Evolutionary conservation across 2,797 vertebrate genomes (phyloP), one percentile per base, ranked within the genome.

Genomic region (Pantherophis vulpinus): DNA sequence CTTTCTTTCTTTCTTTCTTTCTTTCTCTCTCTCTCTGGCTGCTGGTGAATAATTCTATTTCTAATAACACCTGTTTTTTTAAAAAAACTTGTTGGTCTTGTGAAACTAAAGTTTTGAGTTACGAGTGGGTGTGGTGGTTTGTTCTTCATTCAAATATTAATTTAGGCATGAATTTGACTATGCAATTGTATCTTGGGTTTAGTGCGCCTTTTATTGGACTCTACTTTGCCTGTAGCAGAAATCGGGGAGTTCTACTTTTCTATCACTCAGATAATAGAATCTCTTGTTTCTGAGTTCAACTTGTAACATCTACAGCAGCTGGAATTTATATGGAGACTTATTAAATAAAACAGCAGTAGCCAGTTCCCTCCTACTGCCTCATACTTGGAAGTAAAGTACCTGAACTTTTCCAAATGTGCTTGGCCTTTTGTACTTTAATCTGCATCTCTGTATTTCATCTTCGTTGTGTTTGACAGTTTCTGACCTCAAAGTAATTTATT

Each of bases 301-400:
- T 97, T 97, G 95, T 96, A 96, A 96, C 97, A 95, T 96, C 97
- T 96, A 96, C 97, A 97, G 97, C 97, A 96, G 97, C 97, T 97
- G 97, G 97, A 97, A 95, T 97, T 97, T 97, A 97, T 96, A 95
- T 96, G 97, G 94, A 97, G 95, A 47, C 97, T 96, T 97, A 96
- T 98, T 97, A 97, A 97, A 97, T 97, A 97, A 98, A 98, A 97
- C 98, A 97, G 97, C 97, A 96, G 97, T 97, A 96, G 97, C 95
- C 94, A 93, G 95, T 95, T 95, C 94, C 97, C 97, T 97, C 97
- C 97, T 95, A 96, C 97, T 96, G 95, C 91, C 97, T 90, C 94
- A 91, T 92, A 92, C 95, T 95, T 94, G 93, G 96, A 97, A 95
- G 96, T 96, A 94, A 95, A 95, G 95, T 96, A 97, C 97, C 97